Conservation (phyloP, 2,888 invertebrate species). For the Cephus nigrinus region DNA sequence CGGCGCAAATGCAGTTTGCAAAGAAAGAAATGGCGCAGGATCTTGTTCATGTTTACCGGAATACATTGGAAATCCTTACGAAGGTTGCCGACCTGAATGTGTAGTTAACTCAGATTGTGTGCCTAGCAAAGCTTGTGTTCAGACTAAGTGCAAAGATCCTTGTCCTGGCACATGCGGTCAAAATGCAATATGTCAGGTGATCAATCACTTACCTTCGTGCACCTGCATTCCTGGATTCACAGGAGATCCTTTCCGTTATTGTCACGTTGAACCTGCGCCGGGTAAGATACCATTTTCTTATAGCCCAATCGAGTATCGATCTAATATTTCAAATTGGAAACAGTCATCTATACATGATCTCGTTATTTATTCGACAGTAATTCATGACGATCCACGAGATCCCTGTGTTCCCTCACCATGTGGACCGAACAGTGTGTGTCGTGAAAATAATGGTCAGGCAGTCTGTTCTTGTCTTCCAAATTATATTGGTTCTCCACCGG, state of each 20-base stretch:
- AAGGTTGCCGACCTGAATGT: constrained; percentile 57
- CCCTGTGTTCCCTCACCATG: constrained; percentile 56
- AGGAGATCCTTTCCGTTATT: constrained; percentile 67
- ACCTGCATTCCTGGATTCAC: constrained; percentile 45
- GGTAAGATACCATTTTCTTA: constrained; percentile 2
- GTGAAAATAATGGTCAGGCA: constrained; percentile 46
- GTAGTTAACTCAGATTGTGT: constrained; percentile 59
- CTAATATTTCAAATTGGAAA: not conserved
- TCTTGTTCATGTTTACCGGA: constrained; percentile 59
- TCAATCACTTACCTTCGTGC: constrained; percentile 38
- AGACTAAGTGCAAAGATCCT: constrained; percentile 69
- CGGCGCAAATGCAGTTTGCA: constrained; percentile 55
- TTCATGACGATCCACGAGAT: constrained; percentile 5
- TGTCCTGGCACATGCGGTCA: constrained; percentile 69
- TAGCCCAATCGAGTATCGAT: not conserved
- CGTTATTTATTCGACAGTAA: constrained; percentile 3
- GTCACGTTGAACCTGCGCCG: constrained; percentile 47
- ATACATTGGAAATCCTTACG: constrained; percentile 54
- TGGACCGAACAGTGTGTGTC: constrained; percentile 54
- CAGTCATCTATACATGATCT: not conserved
- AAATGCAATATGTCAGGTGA: constrained; percentile 68
- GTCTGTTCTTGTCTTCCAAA: constrained; percentile 59
- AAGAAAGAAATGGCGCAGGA: constrained; percentile 46
- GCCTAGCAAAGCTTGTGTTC: constrained; percentile 68
- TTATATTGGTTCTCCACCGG: constrained; percentile 53